Conservation (phyloP, 2,888 invertebrate species). For the Tenodera sinensis region DNA sequence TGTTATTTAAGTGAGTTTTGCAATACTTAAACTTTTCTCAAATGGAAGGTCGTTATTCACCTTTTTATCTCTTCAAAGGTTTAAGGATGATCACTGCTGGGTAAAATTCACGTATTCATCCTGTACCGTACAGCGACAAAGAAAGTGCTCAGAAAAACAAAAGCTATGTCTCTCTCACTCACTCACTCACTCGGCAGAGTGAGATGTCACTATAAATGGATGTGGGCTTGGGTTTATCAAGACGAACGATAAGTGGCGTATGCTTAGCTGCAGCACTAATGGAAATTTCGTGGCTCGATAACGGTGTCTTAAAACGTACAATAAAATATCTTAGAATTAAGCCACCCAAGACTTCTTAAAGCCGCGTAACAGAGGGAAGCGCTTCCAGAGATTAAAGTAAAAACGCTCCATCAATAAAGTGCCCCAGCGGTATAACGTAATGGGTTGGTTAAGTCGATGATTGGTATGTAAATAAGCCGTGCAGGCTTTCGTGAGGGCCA, state of each 20-base stretch:
- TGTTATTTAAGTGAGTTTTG: too few species aligned
- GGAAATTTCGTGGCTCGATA: background rate
- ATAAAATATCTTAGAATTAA: background rate
- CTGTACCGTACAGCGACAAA: background rate
- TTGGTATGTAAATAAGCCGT: background rate
- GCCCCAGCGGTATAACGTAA: background rate
- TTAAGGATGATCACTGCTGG: too few species aligned
- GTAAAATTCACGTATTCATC: too few species aligned
- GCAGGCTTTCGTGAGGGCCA: too few species aligned
- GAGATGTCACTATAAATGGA: background rate
- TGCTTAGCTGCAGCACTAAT: background rate
- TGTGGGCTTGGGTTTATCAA: background rate
- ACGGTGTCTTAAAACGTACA: background rate
- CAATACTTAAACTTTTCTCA: too few species aligned
- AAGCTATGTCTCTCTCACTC: background rate
- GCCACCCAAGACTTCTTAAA: background rate
- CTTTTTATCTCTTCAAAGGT: too few species aligned
- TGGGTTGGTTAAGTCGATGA: background rate
- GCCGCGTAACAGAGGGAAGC: background rate
- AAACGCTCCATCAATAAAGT: background rate
- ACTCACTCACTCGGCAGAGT: background rate
- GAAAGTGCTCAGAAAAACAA: background rate
- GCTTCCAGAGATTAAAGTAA: background rate
- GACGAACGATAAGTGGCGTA: background rate
- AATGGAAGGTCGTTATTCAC: too few species aligned